Evolutionary conservation across 2,888 invertebrate genomes (phyloP).

Genomic region (Sycophila texana): DNA sequence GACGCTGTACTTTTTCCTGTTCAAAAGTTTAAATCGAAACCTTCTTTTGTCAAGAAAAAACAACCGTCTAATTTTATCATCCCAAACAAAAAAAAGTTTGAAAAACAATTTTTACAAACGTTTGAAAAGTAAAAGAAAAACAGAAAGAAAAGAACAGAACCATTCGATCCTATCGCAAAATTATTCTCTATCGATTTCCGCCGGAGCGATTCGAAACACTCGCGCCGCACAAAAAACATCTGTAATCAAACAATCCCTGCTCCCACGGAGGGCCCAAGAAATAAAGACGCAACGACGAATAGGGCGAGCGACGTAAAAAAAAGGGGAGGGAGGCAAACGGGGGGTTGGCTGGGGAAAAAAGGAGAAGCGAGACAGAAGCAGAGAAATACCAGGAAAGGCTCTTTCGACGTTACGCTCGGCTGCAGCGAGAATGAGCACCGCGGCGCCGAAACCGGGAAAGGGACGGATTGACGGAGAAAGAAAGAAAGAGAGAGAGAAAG

Average conservation of each 20-base stretch:
- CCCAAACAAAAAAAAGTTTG: no score
- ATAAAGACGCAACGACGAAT: constrained; percentile 14
- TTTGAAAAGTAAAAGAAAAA: no score
- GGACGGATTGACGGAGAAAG: background rate
- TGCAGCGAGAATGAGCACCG: constrained; percentile 42
- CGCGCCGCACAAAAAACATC: no score
- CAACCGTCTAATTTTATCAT: no score
- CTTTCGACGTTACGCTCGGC: constrained; percentile 46
- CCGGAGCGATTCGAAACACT: no score
- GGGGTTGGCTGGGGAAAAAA: background rate
- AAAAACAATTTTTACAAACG: no score
- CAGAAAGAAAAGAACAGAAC: no score
- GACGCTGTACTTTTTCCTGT: constrained; percentile 21
- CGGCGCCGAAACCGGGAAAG: background rate
- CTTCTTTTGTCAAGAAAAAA: no score
- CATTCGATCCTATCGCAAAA: no score
- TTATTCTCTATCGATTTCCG: no score
- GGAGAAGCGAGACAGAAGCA: constrained; percentile 28
- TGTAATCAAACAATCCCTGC: no score
- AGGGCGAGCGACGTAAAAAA: background rate
- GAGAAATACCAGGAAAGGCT: constrained; percentile 48
- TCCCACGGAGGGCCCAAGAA: background rate
- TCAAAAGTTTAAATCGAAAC: constrained; percentile 7
- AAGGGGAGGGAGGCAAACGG: background rate
- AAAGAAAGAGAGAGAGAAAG: background rate